Percentiles rank a stretch among this genome's conserved stretches.
phyloP scores from a whole-genome alignment of 2,113 vertebrate species.

The Morone chrysops region DNA sequence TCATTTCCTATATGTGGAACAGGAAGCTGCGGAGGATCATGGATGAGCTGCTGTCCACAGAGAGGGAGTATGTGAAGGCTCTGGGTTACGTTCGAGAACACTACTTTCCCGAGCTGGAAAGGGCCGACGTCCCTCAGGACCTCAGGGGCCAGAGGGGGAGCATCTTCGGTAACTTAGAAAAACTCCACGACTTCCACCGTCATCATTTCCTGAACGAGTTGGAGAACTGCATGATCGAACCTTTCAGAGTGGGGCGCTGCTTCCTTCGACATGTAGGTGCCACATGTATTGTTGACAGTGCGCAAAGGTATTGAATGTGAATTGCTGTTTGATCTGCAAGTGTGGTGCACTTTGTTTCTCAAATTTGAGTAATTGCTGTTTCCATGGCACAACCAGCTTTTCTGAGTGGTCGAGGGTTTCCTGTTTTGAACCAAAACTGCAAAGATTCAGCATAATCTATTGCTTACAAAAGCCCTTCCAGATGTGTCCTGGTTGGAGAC shows the following conservation, averaged over 20 bases:
- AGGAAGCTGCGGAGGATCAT: conserved; percentile 83
- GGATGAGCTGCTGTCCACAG: conserved; percentile 84
- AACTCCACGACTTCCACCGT: conserved; percentile 85
- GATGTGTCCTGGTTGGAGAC: conserved; percentile 17
- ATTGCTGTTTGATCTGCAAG: not conserved
- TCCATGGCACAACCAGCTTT: not conserved
- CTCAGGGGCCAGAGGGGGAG: conserved; percentile 83
- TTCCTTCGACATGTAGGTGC: conserved; percentile 83
- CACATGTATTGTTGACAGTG: not conserved
- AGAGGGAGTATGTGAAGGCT: conserved; percentile 83
- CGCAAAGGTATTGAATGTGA: not conserved
- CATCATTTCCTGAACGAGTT: conserved; percentile 83
- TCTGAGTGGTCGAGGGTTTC: not conserved
- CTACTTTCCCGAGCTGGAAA: conserved; percentile 84
- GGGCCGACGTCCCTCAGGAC: conserved; percentile 84
- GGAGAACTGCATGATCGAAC: conserved; percentile 78
- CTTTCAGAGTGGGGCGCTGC: conserved; percentile 83
- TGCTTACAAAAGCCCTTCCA: not conserved
- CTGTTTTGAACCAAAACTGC: not conserved
- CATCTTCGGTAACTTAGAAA: conserved; percentile 87
- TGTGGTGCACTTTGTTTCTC: not conserved
- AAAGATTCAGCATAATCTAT: not conserved
- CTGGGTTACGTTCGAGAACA: conserved; percentile 83
- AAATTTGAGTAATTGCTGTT: not conserved
- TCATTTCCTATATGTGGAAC: conserved; percentile 46